Conservation (phyloP, 2,797 vertebrate genomes). For the Rhodeus uyekii region DNA sequence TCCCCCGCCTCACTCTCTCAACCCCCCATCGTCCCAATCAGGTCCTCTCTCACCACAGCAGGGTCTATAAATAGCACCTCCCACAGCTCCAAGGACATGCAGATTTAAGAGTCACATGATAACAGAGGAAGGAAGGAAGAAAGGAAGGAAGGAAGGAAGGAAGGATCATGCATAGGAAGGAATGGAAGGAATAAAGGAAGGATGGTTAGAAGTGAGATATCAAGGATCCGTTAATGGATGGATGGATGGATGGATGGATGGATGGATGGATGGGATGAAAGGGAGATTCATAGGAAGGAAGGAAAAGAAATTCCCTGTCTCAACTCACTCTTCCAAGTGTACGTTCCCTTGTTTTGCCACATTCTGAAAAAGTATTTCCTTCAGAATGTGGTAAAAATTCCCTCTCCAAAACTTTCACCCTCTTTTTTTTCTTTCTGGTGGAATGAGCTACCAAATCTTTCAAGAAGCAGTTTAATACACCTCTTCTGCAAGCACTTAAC, state of each 20-base stretch:
- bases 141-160: neutral
- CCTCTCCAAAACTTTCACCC: too few relatives aligned
- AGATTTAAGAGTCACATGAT: conserved; percentile 59
- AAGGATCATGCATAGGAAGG: too few relatives aligned
- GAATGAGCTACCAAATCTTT: too few relatives aligned
- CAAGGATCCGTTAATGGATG: neutral
- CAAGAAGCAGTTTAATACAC: neutral
- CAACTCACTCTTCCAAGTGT: neutral
- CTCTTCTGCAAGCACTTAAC: neutral
- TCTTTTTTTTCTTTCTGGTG: neutral
- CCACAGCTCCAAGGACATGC: conserved; percentile 62
- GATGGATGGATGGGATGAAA: neutral
- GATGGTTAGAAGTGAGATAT: neutral
- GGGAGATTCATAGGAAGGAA: neutral
- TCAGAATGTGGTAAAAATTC: neutral
- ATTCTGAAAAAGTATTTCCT: too few relatives aligned
- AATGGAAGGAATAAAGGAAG: neutral
- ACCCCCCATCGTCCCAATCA: conserved; percentile 60
- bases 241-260: neutral
- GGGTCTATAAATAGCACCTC: conserved; percentile 61
- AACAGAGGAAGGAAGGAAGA: conserved; percentile 15
- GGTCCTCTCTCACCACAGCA: conserved; percentile 51
- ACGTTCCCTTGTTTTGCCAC: too few relatives aligned
- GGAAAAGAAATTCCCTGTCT: neutral
- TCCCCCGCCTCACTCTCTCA: conserved; percentile 39